Evolutionary conservation across 2,113 vertebrate genomes (phyloP).

Genomic region (Saimiri boliviensis): DNA sequence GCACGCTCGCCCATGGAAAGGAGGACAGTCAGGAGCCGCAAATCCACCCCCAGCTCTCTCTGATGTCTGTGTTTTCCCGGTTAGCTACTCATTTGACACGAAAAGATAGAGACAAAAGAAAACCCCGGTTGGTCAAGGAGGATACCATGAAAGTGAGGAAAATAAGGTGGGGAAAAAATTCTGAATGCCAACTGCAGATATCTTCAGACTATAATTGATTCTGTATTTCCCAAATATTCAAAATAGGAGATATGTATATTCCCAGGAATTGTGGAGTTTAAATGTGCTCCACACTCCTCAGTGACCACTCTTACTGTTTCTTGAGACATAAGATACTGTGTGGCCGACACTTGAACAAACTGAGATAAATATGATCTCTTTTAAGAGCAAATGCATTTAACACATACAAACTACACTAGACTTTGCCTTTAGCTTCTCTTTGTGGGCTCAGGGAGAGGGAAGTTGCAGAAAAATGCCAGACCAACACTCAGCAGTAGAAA

Average conservation of each 20-base stretch:
- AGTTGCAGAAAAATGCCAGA: too few relatives aligned
- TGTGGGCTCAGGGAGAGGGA: background rate
- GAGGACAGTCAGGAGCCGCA: fast-evolving
- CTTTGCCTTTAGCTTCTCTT: background rate
- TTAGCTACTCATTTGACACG: background rate
- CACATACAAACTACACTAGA: too few relatives aligned
- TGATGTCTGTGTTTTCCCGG: background rate
- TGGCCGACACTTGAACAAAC: background rate
- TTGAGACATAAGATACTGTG: background rate
- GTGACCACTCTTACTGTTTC: background rate
- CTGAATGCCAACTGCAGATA: fast-evolving
- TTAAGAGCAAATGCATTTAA: background rate
- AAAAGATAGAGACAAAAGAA: background rate
- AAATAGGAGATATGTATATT: background rate
- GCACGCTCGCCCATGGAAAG: fast-evolving
- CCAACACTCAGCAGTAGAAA: fast-evolving
- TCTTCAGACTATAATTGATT: fast-evolving
- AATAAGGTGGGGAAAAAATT: fast-evolving
- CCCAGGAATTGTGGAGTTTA: background rate
- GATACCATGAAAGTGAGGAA: background rate
- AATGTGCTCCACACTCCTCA: fast-evolving
- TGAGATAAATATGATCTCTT: background rate
- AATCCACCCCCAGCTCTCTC: fast-evolving
- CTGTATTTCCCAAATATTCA: background rate
- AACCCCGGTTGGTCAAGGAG: fast-evolving